Conservation (phyloP, 2,113 vertebrate genomes). For the Gymnobelideus leadbeateri region DNA sequence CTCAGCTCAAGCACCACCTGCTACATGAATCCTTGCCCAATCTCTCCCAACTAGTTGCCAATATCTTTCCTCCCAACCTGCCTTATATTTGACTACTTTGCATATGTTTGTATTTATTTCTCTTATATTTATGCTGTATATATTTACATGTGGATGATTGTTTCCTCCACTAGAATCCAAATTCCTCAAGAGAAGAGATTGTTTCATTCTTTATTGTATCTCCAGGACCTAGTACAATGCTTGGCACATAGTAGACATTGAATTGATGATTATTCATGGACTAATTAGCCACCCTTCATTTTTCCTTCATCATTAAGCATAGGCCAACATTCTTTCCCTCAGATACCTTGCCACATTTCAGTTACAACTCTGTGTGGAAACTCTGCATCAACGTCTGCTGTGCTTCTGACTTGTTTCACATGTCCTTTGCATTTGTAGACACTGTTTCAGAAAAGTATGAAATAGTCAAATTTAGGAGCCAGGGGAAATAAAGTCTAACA, state of each 20-base stretch:
- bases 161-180: not conserved
- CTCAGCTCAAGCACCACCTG: too few species aligned
- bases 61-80: too few species aligned
- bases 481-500: conserved; percentile 38
- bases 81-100: too few species aligned
- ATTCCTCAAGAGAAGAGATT: not conserved
- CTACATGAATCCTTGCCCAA: too few species aligned
- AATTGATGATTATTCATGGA: not conserved
- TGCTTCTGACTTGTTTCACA: conserved; percentile 20
- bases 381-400: not conserved
- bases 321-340: not conserved
- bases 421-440: not conserved
- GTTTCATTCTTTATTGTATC: not conserved
- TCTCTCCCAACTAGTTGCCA: too few species aligned
- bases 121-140: not conserved
- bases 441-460: conserved; percentile 26
- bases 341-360: not conserved
- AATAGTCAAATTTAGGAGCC: conserved; percentile 9
- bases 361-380: not conserved
- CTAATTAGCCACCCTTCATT: not conserved
- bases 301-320: not conserved
- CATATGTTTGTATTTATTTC: too few species aligned
- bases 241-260: not conserved
- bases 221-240: not conserved
- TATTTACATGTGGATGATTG: not conserved